A percentile compares a stretch with the other conserved stretches of the same genome.
These are phyloP conservation scores for Pantelozetes paolii DNA, from an alignment of 2,888 invertebrate species.

Conservation along the genomic window DNA sequence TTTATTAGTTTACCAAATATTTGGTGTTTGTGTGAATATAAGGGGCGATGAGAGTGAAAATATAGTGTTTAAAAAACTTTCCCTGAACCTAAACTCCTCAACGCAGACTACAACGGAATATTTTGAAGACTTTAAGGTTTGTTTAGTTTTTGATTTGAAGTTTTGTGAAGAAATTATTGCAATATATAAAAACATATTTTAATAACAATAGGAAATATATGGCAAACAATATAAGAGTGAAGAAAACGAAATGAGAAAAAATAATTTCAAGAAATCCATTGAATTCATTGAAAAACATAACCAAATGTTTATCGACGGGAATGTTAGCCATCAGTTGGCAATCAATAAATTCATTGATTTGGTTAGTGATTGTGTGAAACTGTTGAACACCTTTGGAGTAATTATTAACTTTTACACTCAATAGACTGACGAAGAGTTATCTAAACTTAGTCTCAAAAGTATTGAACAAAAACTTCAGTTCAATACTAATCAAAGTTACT, in stretches of 20 bases:
- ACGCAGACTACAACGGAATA: too few relatives aligned
- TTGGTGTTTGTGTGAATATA: too few relatives aligned
- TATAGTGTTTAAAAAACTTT: too few relatives aligned
- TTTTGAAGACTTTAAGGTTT: too few relatives aligned
- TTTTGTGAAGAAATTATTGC: too few relatives aligned
- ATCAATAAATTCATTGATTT: neutral
- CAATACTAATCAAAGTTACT: too few relatives aligned
- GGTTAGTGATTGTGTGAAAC: neutral
- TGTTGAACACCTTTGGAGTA: neutral
- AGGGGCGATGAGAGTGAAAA: too few relatives aligned
- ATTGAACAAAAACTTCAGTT: too few relatives aligned
- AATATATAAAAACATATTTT: too few relatives aligned
- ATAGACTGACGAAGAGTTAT: neutral
- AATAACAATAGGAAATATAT: neutral
- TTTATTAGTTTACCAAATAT: too few relatives aligned
- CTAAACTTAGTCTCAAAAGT: neutral
- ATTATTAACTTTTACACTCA: neutral
- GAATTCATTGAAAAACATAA: conserved; percentile 5
- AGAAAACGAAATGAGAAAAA: neutral
- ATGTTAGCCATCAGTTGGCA: neutral
- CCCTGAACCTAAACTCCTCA: too few relatives aligned
- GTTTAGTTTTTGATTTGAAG: too few relatives aligned
- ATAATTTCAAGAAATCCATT: neutral
- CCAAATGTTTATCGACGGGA: neutral
- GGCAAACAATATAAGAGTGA: neutral